Evolutionary conservation across 1,140 invertebrate genomes (phyloP), one percentile per base, ranked within the genome.

Genomic region (Trinorchestia longiramus): DNA sequence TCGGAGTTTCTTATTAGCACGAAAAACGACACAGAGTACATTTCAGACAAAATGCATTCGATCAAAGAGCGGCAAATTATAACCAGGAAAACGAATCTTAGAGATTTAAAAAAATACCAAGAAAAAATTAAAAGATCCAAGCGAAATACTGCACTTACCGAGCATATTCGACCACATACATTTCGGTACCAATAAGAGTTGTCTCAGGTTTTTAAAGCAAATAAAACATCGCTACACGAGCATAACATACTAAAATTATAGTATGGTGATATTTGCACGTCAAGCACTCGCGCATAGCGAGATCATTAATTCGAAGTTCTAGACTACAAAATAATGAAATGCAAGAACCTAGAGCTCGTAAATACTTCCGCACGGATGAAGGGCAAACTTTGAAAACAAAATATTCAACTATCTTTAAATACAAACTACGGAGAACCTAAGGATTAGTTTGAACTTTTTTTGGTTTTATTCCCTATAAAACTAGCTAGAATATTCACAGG

Each of bases 391-490:
- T 77, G n/a, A 4, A 90, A 42, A 90, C 4, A 43, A 90, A 90
- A 43, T 90, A 53, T 53, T 40, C 17, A 94, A n/a, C 92, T 94
- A 94, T 47, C 92, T 15, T 94, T 94, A 94, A 11, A 94, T 45
- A 94, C 43, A 94, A 94, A 43, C 44, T 94, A 94, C 43, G 11
- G 43, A 94, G 92, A 94, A 94, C 92, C 92, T 94, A 94, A 94
- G 44, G 43, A 94, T 94, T 94, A 94, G 92, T 94, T 94, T 94
- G 92, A 94, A 94, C 92, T 94, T 94, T 94, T 94, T 94, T 94
- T 94, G 92, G 92, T 94, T 94, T 94, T 94, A 94, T 94, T 94
- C 92, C 41, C 44, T 94, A 45, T 11, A 45, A 94, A 6, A 94
- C 92, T 94, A 94, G 19, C 88, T 90, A 90, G 41, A 47, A n/a